Evolutionary conservation across 1,140 invertebrate species (phyloP), one percentile per base, ranked within the genome.

Genomic region (Cydia pomonella): DNA sequence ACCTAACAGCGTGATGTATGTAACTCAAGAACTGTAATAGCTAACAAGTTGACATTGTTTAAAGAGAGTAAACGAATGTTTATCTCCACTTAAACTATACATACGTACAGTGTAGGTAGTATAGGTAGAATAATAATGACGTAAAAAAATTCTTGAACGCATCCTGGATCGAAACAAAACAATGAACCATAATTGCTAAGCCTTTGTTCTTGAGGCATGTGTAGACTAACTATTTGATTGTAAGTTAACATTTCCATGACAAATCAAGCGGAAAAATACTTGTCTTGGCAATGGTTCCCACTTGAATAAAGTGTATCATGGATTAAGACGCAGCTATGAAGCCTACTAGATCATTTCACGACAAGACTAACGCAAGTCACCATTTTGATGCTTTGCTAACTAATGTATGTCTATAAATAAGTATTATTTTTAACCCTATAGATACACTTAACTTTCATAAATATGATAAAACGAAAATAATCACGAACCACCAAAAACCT

Each of bases 181-280:
- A 64, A 64, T 64, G 63, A 64, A 23, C 53, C 53, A 59, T 64
- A 64, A 64, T 64, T 64, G 63, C 63, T 33, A 12, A 33, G 63
- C 63, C 63, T 64, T 64, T 64, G 63, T 64, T 64, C 63, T 64
- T 29, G 62, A 64, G 13, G 27, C 27, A 33, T 63, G 62, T 63
- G 23, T 33, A 33, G 13, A 29, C 25, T 64, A 64, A 29, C 25
- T 64, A 64, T 27, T 64, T 29, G 62, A 64, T 29, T 64, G 63
- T n/a, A 64, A 16, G 10, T 10, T 64, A n/a, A 6, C 6, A 64
- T 64, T 64, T 33, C 25, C 63, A 64, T 33, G 63, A 33, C 62
- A 63, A 63, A 63, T 63, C 62, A 62, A 62, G 10, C 1, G 63
- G 63, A 64, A 29, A 64, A 64, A 64, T n/a, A 18, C n/a, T 50